Evolutionary conservation across 2,797 vertebrate species (phyloP), one percentile per base, ranked within the genome.

Genomic region (Eospalax fontanierii): DNA sequence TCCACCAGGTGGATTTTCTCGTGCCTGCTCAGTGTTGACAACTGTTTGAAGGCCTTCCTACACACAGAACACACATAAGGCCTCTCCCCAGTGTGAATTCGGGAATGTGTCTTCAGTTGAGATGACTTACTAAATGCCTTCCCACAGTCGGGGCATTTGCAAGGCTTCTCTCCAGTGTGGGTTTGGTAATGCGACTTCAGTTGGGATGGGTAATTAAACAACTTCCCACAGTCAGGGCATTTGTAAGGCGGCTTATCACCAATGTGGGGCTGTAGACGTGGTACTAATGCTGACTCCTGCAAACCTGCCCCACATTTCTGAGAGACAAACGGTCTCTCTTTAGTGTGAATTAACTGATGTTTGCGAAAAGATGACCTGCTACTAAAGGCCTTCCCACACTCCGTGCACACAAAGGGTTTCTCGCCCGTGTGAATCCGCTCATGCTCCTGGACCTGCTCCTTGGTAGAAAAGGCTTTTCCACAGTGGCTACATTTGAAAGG

Each of bases 81-180:
- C 87, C 87, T 96, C 65, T 97, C 93, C 40, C 95, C 94, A 14
- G 94, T 97, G 83, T 97, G 95, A 68, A 96, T 97, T 84, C 95
- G 94, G 73, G 89, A 95, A 71, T 97, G 97, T 30, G 96, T 85
- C 43, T 92, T 97, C 38, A 97, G 95, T 40, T 96, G 94, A 40
- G 96, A 96, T 78, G 95, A 97, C 84, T 97, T 95, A 75, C 91
- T 92, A 81, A 97, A 97, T 11, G 95, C 71, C 78, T 98, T 97
- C 65, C 94, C 96, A 85, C 97, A 97, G 22, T 96, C 81, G 38
- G 33, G 78, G 90, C 96, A 97, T 3, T 76, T 38, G 14, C 92
- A 96, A 54, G 96, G 96, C 61, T 91, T 97, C 78, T 97, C 95
- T 66, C 96, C 95, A 0, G 93, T 97, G 80, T 97, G 97, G 61